Conservation (phyloP, 2,113 vertebrate species). For the Planiliza haematocheilus region DNA sequence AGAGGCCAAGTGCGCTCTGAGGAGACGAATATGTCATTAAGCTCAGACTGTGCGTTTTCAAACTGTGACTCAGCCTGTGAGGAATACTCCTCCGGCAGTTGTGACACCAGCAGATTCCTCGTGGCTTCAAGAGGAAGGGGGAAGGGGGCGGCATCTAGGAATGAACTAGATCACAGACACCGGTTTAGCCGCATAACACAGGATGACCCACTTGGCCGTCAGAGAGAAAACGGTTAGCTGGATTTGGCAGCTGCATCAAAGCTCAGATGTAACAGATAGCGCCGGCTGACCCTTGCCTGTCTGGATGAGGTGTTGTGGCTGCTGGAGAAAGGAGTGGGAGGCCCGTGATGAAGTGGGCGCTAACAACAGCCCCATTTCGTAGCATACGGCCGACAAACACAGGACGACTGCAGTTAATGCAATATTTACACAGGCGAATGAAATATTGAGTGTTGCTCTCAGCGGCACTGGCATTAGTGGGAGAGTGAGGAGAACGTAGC, state of each 20-base stretch:
- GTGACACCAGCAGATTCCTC: conserved; percentile 38
- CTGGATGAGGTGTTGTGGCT: conserved; percentile 51
- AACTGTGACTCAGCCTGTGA: conserved; percentile 57
- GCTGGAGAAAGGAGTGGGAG: conserved; percentile 31
- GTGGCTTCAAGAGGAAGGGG: conserved; percentile 11
- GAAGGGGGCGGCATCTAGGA: conserved; percentile 21
- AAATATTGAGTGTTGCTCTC: conserved; percentile 79
- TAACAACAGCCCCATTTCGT: conserved; percentile 51
- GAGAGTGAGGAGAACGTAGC: conserved; percentile 52
- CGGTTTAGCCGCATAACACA: conserved; percentile 23
- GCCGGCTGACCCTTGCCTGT: conserved; percentile 55
- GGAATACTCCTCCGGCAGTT: conserved; percentile 51
- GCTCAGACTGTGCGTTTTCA: conserved; percentile 46
- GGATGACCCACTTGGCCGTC: conserved; percentile 22
- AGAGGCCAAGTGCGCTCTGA: conserved; percentile 14
- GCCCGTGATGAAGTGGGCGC: conserved; percentile 45
- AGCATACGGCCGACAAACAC: conserved; percentile 41
- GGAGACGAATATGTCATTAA: conserved; percentile 55
- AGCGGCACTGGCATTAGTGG: conserved; percentile 59
- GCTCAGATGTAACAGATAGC: conserved; percentile 40
- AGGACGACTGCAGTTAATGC: conserved; percentile 69
- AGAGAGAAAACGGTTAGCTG: conserved; percentile 36
- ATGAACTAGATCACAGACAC: conserved; percentile 53
- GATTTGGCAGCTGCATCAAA: conserved; percentile 54
- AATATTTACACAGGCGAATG: conserved; percentile 80